Evolutionary conservation across 1,140 invertebrate species (phyloP).

Genomic region (Papilio xuthus): DNA sequence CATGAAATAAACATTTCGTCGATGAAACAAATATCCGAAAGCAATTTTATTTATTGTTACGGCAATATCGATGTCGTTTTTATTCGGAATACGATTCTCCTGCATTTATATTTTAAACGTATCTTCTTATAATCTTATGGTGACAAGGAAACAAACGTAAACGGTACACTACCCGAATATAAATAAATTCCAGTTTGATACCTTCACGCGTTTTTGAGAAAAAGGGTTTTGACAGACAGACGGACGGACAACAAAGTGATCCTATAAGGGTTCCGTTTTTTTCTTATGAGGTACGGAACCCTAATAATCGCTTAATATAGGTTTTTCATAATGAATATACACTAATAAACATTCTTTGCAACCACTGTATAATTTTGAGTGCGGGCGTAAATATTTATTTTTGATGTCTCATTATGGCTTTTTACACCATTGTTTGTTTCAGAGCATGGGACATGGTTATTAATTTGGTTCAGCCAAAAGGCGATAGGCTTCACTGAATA

Average conservation of each 20-base stretch:
- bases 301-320: not conserved
- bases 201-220: too few species aligned
- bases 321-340: too few species aligned
- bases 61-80: not conserved
- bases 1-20: constrained; percentile 31
- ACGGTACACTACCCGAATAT: not conserved
- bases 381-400: not conserved
- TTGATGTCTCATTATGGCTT: not conserved
- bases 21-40: constrained; percentile 26
- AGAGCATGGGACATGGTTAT: constrained; percentile 3
- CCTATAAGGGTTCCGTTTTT: too few species aligned
- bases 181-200: too few species aligned
- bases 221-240: too few species aligned
- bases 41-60: constrained; percentile 34
- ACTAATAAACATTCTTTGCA: not conserved
- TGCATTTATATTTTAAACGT: constrained; percentile 4
- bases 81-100: constrained; percentile 12
- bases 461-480: not conserved
- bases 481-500: not conserved
- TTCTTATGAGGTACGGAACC: too few species aligned
- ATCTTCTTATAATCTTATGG: not conserved
- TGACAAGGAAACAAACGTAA: not conserved
- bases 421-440: not conserved
- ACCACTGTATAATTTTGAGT: too few species aligned
- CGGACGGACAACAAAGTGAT: too few species aligned